Base-by-base conservation (phyloP, 2,113 vertebrate genomes). In the Hypocryptadius cinnamomeus region DNA sequence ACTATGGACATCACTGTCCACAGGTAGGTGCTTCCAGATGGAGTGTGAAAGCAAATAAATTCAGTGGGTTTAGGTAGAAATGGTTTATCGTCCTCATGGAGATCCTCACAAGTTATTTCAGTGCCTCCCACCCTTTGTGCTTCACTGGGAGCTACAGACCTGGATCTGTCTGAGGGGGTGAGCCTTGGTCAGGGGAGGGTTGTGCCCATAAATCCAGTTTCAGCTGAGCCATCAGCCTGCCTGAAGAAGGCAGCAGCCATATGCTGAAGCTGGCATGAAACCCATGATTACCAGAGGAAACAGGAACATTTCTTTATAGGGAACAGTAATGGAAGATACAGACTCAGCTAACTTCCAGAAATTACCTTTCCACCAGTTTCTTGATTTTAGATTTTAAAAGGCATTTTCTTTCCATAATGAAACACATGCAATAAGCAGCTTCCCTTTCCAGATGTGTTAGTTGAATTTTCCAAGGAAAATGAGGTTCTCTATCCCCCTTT, bases 401-500 rank as follows among this genome's bases (percentile, higher is more conserved):
- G 13, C 9, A 45, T 65, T 84, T 88, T 94, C 27, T 66, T 83
- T 71, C 61, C 35, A 6, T 30, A 57, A 66, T 23, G 60, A 89
- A 92, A 57, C 15, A 37, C 24, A 23, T 33, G 35, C 33, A 66
- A 40, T 40, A 64, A 42, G 23, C 50, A 88, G 13, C 53, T 92
- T 90, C 25, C 35, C 51, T 83, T 89, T 89, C 44, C 61, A 88
- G 77, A 80, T 37, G 10, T n/a, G 11, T 78, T 53, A 40, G 51
- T 53, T 74, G 51, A 78, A 22, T 81, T 88, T 90, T 28, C 37
- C 2, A 1, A 54, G 59, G 76, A 66, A 6, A 66, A 47, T 9
- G 13, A 0, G 0, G 10, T 35, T 90, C 47, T 77, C 16, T 13
- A 4, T 57, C 13, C 10, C 15, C 9, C 2, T 12, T 71, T 66